Percentiles rank a stretch among this genome's conserved stretches.
Evolutionary conservation across 2,113 vertebrate genomes (phyloP).

Genomic region (Oenanthe oenanthe): DNA sequence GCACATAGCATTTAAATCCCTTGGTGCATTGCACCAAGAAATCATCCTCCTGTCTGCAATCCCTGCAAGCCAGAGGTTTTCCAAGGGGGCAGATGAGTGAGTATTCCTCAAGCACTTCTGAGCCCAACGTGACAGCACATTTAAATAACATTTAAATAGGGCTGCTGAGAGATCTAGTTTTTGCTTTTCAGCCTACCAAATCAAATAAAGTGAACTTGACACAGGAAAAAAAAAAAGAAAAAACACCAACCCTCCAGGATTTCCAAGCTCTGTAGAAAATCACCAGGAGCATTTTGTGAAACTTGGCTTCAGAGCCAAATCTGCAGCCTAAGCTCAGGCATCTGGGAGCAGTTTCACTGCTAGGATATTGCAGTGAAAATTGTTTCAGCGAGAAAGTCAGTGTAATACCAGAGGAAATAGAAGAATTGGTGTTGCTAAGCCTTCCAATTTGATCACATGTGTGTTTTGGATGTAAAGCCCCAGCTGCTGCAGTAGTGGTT

Average conservation of each 20-base stretch:
- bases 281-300: neutral
- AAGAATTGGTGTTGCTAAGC: neutral
- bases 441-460: neutral
- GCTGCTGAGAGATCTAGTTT: neutral
- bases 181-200: neutral
- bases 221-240: neutral
- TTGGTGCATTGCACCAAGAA: slow-evolving; percentile 13
- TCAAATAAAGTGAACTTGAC: neutral
- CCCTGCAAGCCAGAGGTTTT: neutral
- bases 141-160: neutral
- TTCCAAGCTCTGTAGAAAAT: neutral
- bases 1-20: neutral
- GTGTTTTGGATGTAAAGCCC: neutral
- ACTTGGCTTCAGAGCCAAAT: neutral
- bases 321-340: neutral
- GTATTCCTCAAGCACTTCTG: neutral
- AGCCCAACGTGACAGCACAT: neutral
- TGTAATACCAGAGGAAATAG: neutral
- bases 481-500: neutral
- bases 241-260: neutral
- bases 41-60: neutral
- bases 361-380: neutral
- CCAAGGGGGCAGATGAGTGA: neutral
- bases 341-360: neutral
- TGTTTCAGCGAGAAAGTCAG: neutral